Evolutionary conservation across 2,797 vertebrate species (phyloP).

Genomic region (Anabacerthia variegaticeps): DNA sequence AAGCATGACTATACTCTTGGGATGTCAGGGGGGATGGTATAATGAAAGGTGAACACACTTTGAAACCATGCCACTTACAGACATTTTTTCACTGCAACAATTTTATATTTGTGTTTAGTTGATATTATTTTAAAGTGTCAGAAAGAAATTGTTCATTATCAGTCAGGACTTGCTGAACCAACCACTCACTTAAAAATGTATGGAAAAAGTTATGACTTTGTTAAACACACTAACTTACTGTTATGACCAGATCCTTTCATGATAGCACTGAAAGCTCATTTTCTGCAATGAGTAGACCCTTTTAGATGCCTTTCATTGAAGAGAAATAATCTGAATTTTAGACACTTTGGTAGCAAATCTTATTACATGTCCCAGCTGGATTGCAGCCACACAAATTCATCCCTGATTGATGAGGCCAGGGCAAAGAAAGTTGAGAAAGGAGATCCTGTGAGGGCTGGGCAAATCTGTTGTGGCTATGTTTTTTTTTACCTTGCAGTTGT

Average conservation of each 20-base stretch:
- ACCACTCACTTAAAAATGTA: background rate
- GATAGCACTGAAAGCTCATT: background rate
- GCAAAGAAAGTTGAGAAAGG: background rate
- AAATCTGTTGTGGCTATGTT: background rate
- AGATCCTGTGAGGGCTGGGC: background rate
- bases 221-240: background rate
- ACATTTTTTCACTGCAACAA: background rate
- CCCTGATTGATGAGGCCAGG: background rate
- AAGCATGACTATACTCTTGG: background rate
- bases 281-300: background rate
- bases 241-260: background rate
- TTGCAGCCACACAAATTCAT: background rate
- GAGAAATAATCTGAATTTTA: background rate
- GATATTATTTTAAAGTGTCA: background rate
- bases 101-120: background rate
- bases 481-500: background rate
- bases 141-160: background rate
- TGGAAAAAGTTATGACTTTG: background rate
- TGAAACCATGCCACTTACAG: background rate
- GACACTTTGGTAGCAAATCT: background rate
- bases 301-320: background rate
- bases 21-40: no score
- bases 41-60: background rate
- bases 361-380: fast-evolving
- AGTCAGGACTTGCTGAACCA: background rate